Base-by-base conservation (phyloP, 2,113 vertebrate genomes). In the Platanista minor region DNA sequence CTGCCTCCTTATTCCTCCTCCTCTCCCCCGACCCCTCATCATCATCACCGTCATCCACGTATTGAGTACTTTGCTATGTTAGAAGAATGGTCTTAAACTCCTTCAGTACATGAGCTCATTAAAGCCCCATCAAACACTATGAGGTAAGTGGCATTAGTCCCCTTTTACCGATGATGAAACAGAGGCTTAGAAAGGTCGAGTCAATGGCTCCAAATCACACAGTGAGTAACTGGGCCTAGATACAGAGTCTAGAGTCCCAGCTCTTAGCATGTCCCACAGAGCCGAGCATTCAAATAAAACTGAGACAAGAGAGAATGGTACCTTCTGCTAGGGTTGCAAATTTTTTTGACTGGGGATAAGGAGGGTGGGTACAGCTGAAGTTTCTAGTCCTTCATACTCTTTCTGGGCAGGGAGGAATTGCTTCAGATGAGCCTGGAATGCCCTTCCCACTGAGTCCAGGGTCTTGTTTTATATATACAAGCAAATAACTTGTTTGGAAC, bases 401-500 rank as follows among this genome's bases (percentile, higher is more conserved):
- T 57, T 72, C 59, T 82, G 87, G 72, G 25, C 25, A 15, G 64
- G 39, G 36, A 36, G 20, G 39, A 59, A 8, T 1, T 15, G 33
- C 10, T 27, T 17, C 4, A n/a, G 82, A 41, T 5, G 33, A 62
- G 3, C 21, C 15, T 61, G 41, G 10, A 25, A 21, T 4, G 23
- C 25, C 25, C 71, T 27, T 29, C 33, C 20, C 36, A 3, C 8
- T 1, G 0, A 1, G 57, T 11, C 41, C 31, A 17, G 25, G 52
- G 61, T 23, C 71, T 64, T 82, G 71, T 71, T 96, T 89, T 80
- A 54, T 61, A 69, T 31, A 14, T 59, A 75, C 89, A 94, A 97
- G 86, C 87, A 91, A 96, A 85, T 10, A 21, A 25, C 21, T 49
- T 33, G 5, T 72, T 90, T 57, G 17, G 59, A 96, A 91, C 6